Percentiles rank a stretch among this genome's conserved stretches.
Evolutionary conservation across 37 sponge, comb jelly and placozoan genomes (phyloP).

Genomic region (Theonella swinhoei): DNA sequence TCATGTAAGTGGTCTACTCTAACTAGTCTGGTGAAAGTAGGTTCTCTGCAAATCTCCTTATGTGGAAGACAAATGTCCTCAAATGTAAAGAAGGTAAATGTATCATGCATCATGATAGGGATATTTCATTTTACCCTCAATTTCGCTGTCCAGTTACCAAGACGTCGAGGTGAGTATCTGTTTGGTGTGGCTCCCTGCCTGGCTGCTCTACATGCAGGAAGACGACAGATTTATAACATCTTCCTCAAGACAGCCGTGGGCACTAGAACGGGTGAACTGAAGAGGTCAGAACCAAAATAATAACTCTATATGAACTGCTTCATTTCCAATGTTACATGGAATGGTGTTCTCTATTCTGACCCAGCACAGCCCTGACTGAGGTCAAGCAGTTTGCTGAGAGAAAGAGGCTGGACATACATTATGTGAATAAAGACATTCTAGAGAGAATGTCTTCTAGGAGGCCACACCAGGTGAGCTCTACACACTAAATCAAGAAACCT

Average conservation of each 20-base stretch:
- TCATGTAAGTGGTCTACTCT: too few relatives aligned
- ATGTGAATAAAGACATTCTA: conserved; percentile 28
- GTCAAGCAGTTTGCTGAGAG: conserved; percentile 17
- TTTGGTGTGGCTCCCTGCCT: conserved; percentile 66
- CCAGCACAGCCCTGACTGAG: conserved; percentile 12
- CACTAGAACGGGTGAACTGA: conserved; percentile 13
- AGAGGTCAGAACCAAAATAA: conserved; percentile 16
- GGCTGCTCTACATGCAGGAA: conserved; percentile 62
- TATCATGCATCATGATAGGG: too few relatives aligned
- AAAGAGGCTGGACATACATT: conserved; percentile 21
- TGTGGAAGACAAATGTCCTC: too few relatives aligned
- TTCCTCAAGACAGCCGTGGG: conserved; percentile 12
- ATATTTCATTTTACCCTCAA: too few relatives aligned
- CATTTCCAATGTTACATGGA: neutral
- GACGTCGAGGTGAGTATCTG: conserved; percentile 62
- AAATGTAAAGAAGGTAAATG: too few relatives aligned
- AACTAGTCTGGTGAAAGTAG: too few relatives aligned
- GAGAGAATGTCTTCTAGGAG: conserved; percentile 49
- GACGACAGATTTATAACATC: conserved; percentile 44
- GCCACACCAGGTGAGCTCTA: conserved; percentile 63
- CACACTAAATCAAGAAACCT: too few relatives aligned
- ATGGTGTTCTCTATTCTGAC: neutral
- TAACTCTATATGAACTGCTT: neutral
- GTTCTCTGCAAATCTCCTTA: too few relatives aligned
- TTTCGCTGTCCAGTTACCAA: neutral